phyloP scores from a whole-genome alignment of 2,113 vertebrate species.

The Neodon shergylaensis region DNA sequence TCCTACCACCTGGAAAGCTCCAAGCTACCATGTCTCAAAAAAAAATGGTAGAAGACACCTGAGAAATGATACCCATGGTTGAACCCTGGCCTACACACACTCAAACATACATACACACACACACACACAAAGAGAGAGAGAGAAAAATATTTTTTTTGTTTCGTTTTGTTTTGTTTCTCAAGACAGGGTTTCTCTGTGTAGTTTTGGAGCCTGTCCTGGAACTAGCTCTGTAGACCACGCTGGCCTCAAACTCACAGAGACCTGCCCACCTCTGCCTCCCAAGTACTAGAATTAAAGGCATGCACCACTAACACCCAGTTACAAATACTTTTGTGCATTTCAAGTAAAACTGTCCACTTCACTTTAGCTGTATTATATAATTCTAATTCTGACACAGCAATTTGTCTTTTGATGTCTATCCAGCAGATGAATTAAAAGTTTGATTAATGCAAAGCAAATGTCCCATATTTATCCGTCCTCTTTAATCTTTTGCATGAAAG shows the following conservation, averaged over 20 bases:
- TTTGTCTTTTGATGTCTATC: constrained; percentile 58
- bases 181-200: too few species aligned
- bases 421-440: constrained; percentile 64
- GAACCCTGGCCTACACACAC: neutral
- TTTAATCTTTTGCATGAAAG: constrained; percentile 65
- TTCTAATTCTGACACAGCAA: constrained; percentile 56
- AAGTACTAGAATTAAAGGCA: too few species aligned
- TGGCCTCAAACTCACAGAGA: too few species aligned
- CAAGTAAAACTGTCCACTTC: constrained; percentile 57
- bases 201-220: too few species aligned
- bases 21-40: neutral
- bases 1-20: neutral
- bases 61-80: neutral
- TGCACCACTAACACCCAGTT: too few species aligned
- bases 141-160: neutral
- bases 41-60: neutral
- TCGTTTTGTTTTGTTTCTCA: too few species aligned
- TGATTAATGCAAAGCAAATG: constrained; percentile 68
- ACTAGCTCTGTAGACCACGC: too few species aligned
- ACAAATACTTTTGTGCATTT: constrained; percentile 47
- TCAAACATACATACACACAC: too few species aligned
- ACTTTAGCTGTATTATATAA: constrained; percentile 31
- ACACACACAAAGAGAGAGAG: neutral
- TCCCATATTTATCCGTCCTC: constrained; percentile 56
- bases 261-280: too few species aligned